Base-by-base conservation (phyloP, 2,113 vertebrate genomes). In the Clarias gariepinus region DNA sequence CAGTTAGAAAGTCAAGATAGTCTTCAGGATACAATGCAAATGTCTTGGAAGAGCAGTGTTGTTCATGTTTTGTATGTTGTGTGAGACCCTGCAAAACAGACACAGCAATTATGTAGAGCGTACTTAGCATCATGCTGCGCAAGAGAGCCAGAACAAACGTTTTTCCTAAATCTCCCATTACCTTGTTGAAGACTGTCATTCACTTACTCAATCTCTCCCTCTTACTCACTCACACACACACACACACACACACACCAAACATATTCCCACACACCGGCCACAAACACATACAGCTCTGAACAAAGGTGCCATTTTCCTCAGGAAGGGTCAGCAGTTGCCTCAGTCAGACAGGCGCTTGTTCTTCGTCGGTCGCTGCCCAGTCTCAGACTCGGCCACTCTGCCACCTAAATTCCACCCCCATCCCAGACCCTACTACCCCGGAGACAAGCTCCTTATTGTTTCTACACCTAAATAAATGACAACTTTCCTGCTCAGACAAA, bases 281-380 rank as follows among this genome's bases (percentile, higher is more conserved):
- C 91, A 94, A 89, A 94, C 92, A 94, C 91, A 92, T 90, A 78
- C 94, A 95, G 92, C 92, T 94, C 91, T 79, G 93, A 95, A 96
- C 95, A 96, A 96, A 96, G 94, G 94, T 95, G 92, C 92, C 93
- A 95, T 96, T 96, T 95, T 95, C 92, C 92, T 93, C 93, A 94
- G 93, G 93, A 95, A 94, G 94, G 95, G 94, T 95, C 94, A 95
- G 95, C 93, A 94, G 94, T 93, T 95, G 92, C 92, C 93, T 94
- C 92, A 93, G 94, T 95, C 94, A 96, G 93, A 95, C 94, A 93
- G 93, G 90, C 91, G 90, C 93, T 95, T 95, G 95, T 96, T 96
- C 93, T 95, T 94, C 92, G 93, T 95, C 94, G 87, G 93, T 94
- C 92, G 89, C 93, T 92, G 93, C 93, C 94, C 94, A 94, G 92